Evolutionary conservation across 2,113 vertebrate species (phyloP).

Genomic region (Camelus bactrianus): DNA sequence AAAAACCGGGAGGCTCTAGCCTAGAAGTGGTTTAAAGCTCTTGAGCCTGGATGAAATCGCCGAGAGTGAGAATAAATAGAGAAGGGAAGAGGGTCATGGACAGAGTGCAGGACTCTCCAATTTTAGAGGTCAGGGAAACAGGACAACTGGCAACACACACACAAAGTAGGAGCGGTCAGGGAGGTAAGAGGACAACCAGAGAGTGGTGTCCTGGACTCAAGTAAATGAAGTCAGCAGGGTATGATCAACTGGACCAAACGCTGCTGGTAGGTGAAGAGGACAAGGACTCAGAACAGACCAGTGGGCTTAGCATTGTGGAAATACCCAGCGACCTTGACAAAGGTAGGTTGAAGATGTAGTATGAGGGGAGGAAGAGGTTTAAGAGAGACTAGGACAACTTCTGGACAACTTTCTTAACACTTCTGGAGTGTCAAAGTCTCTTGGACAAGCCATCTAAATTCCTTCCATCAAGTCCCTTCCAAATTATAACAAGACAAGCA

Average conservation of each 20-base stretch:
- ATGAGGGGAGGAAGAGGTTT: neutral
- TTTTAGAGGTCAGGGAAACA: neutral
- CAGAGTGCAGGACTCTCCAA: neutral
- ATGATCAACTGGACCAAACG: neutral
- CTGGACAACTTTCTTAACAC: constrained; percentile 20
- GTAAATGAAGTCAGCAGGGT: neutral
- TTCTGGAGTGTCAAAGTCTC: constrained; percentile 8
- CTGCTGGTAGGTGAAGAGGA: neutral
- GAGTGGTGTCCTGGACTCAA: neutral
- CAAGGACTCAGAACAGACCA: neutral
- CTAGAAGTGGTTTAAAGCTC: constrained; percentile 1
- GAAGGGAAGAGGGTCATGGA: neutral
- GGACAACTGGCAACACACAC: neutral
- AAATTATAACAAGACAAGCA: constrained; percentile 40
- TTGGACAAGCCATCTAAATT: constrained; percentile 16
- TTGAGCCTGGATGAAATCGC: neutral
- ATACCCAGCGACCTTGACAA: neutral
- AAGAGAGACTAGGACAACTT: neutral
- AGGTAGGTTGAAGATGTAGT: neutral
- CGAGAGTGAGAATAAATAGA: neutral
- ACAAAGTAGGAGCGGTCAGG: neutral
- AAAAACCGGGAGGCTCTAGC: neutral
- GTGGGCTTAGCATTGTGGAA: neutral
- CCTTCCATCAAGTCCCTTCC: constrained; percentile 12
- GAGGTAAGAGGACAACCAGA: neutral